Evolutionary conservation across 2,797 vertebrate genomes (phyloP), one percentile per base, ranked within the genome.

Genomic region (Antennarius maculatus): DNA sequence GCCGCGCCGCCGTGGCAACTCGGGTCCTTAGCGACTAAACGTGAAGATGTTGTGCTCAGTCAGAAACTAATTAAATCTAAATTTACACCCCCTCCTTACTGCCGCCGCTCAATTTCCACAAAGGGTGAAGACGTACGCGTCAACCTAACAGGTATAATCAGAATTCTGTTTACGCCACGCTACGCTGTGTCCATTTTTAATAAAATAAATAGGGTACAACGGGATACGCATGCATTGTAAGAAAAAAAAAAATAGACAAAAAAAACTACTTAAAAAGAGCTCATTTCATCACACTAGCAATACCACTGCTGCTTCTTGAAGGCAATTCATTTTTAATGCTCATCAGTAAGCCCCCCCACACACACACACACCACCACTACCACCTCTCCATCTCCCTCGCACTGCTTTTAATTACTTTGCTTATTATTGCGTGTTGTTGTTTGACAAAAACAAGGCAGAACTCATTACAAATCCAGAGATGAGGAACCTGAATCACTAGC

Each of bases 331-430:
- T 87, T 90, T 80, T 72, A 86, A 87, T 76, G 73, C 76, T 82
- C 56, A 62, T 75, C 66, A 59, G 83, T 89, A 90, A 89, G 83
- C 84, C 37, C 27, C 52, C 39, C 14, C 23, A n/a, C n/a, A n/a
- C n/a, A n/a, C n/a, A n/a, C n/a, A n/a, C n/a, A n/a, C 23, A 23
- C 23, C 23, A 23, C 23, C 23, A 23, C 23, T 23, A 23, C 23
- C 23, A 23, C 23, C 23, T 23, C 55, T 49, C 59, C 55, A 37
- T 64, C 73, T 85, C 83, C 70, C 80, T 83, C 69, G 41, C 71
- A 87, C 77, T 85, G 84, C 84, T 92, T 92, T 93, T 93, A 94
- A 93, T 93, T 93, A 93, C 89, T 89, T 91, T 90, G 86, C 86
- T 90, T 91, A 91, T 93, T 91, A 92, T 88, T 90, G 71, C 79